Conservation (phyloP, 2,797 vertebrate species). For the Spinibarbus caldwelli region DNA sequence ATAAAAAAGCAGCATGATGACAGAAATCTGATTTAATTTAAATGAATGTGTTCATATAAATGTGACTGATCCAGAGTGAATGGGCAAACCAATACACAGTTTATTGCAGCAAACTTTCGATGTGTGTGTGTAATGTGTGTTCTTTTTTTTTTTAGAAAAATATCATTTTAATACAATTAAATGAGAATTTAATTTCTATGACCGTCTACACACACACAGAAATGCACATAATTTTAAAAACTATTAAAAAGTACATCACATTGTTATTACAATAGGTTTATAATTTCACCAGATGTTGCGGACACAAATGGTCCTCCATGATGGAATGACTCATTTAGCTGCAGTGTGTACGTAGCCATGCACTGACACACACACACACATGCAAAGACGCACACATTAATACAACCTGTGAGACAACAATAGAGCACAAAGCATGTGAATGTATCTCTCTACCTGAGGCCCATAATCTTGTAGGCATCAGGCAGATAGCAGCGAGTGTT, state of each 20-base stretch:
- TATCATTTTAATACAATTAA: neutral
- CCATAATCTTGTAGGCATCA: conserved; percentile 99
- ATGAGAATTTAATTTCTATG: neutral
- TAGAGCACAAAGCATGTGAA: conserved; percentile 16
- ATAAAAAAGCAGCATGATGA: neutral
- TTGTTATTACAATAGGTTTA: neutral
- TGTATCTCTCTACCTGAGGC: conserved; percentile 85
- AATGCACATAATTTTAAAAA: neutral
- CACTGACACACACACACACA: conserved; percentile 4
- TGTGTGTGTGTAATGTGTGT: too few relatives aligned
- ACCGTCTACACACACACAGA: neutral
- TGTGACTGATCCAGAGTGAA: neutral
- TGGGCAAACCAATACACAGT: neutral
- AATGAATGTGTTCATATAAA: neutral
- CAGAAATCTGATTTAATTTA: neutral
- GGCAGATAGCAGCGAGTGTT: conserved; percentile 98
- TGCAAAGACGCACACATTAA: neutral
- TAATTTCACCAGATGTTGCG: neutral
- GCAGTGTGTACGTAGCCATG: neutral
- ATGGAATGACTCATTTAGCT: conserved; percentile 6
- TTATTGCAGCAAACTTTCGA: neutral
- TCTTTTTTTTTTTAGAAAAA: too few relatives aligned
- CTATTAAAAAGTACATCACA: neutral
- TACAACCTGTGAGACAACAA: neutral
- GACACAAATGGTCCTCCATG: neutral